phyloP scores from a whole-genome alignment of 2,113 vertebrate species.

The Baryphthengus martii region DNA sequence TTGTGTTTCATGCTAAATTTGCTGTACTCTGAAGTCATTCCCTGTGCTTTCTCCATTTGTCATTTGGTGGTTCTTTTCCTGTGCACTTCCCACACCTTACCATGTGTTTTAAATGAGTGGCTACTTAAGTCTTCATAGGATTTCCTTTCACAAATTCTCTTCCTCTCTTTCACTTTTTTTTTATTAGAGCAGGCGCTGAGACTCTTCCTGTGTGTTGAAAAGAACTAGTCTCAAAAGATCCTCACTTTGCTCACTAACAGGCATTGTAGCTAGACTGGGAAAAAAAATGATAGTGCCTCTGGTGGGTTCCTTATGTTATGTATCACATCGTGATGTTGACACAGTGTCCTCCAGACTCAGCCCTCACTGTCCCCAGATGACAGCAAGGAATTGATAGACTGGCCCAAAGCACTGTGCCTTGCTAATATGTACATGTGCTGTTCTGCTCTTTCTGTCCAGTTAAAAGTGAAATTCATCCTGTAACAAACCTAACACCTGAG shows the following conservation, averaged over 20 bases:
- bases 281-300: not conserved
- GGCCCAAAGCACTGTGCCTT: not conserved
- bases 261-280: not conserved
- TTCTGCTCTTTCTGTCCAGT: not conserved
- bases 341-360: not conserved
- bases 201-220: not conserved
- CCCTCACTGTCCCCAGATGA: not conserved
- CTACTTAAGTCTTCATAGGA: not conserved
- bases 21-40: not conserved
- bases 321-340: not conserved
- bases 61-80: not conserved
- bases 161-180: not conserved
- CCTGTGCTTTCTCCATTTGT: not conserved
- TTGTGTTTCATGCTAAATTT: not conserved
- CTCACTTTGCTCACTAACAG: not conserved
- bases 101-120: not conserved
- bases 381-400: not conserved
- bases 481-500: not conserved
- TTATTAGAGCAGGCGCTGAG: not conserved
- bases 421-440: accelerated
- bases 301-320: not conserved
- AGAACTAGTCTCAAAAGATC: not conserved
- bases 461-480: not conserved
- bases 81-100: not conserved
- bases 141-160: not conserved